These are phyloP conservation scores for Xanthorhoe designata DNA, from an alignment of 2,888 invertebrate genomes.

Conservation along the genomic window DNA sequence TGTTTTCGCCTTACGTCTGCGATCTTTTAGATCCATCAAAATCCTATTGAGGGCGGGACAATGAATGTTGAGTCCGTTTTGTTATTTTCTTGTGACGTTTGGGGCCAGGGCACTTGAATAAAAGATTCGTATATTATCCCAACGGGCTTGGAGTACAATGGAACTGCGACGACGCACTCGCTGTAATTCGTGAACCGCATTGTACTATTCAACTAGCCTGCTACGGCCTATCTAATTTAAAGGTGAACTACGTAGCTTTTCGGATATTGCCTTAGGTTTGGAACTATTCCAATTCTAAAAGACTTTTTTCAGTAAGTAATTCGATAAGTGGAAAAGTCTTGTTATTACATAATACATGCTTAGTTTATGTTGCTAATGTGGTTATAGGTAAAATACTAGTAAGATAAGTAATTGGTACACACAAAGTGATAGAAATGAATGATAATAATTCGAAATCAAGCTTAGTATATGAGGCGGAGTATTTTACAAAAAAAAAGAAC, in stretches of 20 bases:
- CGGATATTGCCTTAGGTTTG: conserved; percentile 28
- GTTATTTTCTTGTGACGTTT: conserved; percentile 77
- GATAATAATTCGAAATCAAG: conserved; percentile 2
- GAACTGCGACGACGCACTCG: conserved; percentile 74
- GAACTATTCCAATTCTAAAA: conserved; percentile 30
- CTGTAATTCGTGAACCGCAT: conserved; percentile 75
- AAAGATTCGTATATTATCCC: conserved; percentile 82
- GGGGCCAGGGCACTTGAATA: conserved; percentile 80
- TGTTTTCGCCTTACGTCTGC: conserved; percentile 54
- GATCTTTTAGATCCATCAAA: conserved; percentile 66
- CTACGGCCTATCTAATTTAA: conserved; percentile 63
- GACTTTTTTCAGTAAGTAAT: conserved; percentile 13
- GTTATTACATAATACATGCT: neutral
- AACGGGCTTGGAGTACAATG: conserved; percentile 70
- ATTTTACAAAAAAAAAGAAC: conserved; percentile 37
- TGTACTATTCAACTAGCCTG: conserved; percentile 63
- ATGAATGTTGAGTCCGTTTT: conserved; percentile 78
- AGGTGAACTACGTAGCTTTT: conserved; percentile 50
- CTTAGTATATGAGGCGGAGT: neutral
- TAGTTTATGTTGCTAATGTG: neutral
- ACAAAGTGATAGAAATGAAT: neutral
- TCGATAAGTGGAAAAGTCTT: conserved; percentile 3
- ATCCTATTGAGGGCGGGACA: conserved; percentile 77
- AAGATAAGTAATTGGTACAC: neutral
- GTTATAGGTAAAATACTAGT: neutral